Base-by-base conservation (phyloP, 2,888 invertebrate species). In the Drosophila tripunctata region DNA sequence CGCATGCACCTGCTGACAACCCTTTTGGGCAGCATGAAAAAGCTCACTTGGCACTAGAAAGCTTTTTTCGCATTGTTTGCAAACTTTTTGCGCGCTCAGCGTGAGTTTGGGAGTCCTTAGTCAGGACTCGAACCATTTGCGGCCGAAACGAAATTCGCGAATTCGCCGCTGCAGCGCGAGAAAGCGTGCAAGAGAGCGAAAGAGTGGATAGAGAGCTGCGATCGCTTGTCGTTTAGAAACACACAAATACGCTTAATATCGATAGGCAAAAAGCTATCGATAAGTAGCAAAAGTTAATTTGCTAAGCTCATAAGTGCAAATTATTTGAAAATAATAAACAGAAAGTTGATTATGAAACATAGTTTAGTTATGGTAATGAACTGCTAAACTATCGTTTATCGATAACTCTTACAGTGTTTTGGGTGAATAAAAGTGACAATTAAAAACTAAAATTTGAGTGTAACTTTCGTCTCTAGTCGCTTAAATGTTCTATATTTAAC, bases 51-150 rank as follows among this genome's bases (percentile, higher is more conserved):
- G 61, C 58, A 67, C 76, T 64, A 48, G 61, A 87, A 84, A 84
- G 83, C 88, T 87, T 67, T 43, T 27, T n/a, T n/a, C n/a, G 66
- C 45, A 38, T 65, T 33, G 58, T 48, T 62, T 68, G 79, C 74
- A 72, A 81, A 81, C 84, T 81, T 78, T 77, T 56, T 41, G n/a
- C n/a, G 14, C n/a, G 31, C 50, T 36, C 19, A 24, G 22, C 38
- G 41, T 33, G 35, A 31, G 48, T 8, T 40, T 35, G 22, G 48
- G 6, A 33, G n/a, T n/a, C n/a, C 56, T 67, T 86, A 83, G 80
- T 69, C 47, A 14, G 57, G 83, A 79, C 86, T 51, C 31, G 24
- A 83, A 87, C 83, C 83, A 3, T 10, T 31, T 43, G 30, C 22
- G 4, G 21, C 35, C 35, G 35, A 33, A 10, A 17, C 2, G 33